A percentile compares a stretch with the other conserved stretches of the same genome.
Evolutionary conservation across 2,797 vertebrate genomes (phyloP).

Genomic region (Falco biarmicus): DNA sequence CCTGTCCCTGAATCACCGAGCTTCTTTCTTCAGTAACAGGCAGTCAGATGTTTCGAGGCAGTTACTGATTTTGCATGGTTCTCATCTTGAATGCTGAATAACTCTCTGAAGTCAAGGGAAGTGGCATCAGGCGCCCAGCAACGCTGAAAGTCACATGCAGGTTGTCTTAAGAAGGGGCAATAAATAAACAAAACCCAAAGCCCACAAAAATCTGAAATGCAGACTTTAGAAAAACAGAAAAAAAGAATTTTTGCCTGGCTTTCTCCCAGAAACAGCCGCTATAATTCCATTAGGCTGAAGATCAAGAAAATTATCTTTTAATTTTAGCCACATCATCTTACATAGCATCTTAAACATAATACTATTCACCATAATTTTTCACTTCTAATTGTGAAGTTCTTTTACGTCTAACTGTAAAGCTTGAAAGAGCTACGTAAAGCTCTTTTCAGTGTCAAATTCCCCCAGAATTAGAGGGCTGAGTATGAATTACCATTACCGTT

Average conservation of each 20-base stretch:
- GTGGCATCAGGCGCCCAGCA: neutral
- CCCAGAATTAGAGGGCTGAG: neutral
- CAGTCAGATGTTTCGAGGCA: neutral
- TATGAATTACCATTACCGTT: neutral
- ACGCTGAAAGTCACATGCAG: neutral
- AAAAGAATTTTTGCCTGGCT: neutral
- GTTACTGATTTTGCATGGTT: neutral
- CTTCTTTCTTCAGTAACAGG: neutral
- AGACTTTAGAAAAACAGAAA: neutral
- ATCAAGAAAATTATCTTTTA: neutral
- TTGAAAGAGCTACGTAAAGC: neutral
- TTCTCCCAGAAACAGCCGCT: neutral
- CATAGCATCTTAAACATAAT: neutral
- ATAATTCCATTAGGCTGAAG: neutral
- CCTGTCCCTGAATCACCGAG: rapidly evolving
- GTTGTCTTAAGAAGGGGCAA: neutral
- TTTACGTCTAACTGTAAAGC: neutral
- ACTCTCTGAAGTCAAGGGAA: neutral
- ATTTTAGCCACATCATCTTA: neutral
- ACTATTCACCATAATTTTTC: neutral
- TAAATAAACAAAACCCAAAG: neutral
- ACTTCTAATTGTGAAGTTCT: neutral
- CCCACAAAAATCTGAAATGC: neutral
- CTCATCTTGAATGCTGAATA: neutral
- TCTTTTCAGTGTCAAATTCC: neutral